phyloP scores from a whole-genome alignment of 1,140 invertebrate species.

The Nasonia longicornis region DNA sequence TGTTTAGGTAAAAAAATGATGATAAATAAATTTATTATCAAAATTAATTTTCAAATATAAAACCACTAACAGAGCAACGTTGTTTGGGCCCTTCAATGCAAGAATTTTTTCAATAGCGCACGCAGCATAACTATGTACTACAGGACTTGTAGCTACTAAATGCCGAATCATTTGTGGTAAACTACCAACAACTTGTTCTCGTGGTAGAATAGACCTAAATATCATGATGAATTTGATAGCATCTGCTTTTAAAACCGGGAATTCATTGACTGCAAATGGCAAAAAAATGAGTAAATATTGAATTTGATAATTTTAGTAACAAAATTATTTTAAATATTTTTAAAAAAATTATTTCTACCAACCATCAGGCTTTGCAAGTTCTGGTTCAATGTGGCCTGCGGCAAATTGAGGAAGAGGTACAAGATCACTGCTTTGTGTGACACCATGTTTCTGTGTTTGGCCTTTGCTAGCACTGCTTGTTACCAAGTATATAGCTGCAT shows the following conservation, averaged over 20 bases:
- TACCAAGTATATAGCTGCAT: constrained; percentile 95
- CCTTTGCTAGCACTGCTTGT: constrained; percentile 93
- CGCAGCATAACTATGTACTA: constrained; percentile 96
- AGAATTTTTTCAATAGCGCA: constrained; percentile 92
- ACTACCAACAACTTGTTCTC: constrained; percentile 78
- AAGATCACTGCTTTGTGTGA: constrained; percentile 89
- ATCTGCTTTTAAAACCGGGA: constrained; percentile 94
- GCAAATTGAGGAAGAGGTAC: constrained; percentile 93
- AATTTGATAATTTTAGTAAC: constrained; percentile 7
- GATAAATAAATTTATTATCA: constrained; percentile 35
- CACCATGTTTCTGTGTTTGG: constrained; percentile 91
- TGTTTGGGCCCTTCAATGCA: constrained; percentile 75
- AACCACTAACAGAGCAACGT: constrained; percentile 69
- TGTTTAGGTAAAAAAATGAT: constrained; percentile 29
- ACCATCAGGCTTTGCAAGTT: constrained; percentile 82
- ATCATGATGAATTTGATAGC: constrained; percentile 96
- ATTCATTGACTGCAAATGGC: constrained; percentile 79
- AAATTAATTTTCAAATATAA: constrained; percentile 36
- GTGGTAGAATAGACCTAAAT: constrained; percentile 90
- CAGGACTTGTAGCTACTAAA: constrained; percentile 80
- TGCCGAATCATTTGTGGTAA: constrained; percentile 84
- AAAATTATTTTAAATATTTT: neutral
- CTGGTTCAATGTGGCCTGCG: constrained; percentile 84
- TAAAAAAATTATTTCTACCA: constrained; percentile 8
- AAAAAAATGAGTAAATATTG: constrained; percentile 43